Conservation (phyloP, 2,888 invertebrate species). For the Gandaritis pyraliata region DNA sequence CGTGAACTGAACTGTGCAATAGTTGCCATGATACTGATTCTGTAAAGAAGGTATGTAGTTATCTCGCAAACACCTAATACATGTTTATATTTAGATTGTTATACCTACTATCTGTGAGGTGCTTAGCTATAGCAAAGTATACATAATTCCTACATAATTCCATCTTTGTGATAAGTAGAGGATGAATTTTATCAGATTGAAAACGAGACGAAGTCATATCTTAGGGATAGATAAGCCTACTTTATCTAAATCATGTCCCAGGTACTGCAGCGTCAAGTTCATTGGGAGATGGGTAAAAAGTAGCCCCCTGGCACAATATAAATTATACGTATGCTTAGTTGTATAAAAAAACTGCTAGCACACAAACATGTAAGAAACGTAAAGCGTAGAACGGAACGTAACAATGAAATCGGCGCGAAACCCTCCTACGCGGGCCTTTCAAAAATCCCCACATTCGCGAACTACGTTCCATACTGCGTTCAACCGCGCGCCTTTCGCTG, state of each 20-base stretch:
- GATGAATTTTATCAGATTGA: no score
- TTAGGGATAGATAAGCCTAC: no score
- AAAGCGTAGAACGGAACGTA: conserved; percentile 67
- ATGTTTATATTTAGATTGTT: background rate
- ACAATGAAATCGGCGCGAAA: conserved; percentile 72
- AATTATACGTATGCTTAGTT: no score
- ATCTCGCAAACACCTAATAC: background rate
- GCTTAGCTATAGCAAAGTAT: background rate
- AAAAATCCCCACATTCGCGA: conserved; percentile 75
- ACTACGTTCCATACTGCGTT: conserved; percentile 66
- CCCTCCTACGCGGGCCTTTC: conserved; percentile 84
- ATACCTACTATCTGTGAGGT: background rate
- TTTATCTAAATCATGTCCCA: no score
- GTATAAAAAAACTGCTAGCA: no score
- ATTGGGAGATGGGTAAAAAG: no score
- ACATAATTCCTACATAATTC: no score
- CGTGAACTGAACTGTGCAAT: background rate
- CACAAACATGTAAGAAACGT: background rate
- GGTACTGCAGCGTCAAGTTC: no score
- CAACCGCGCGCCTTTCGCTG: conserved; percentile 75
- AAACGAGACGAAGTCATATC: no score
- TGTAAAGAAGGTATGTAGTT: background rate
- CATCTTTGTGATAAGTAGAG: no score
- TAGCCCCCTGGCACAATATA: no score
- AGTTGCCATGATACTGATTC: conserved; percentile 8